phyloP scores from a whole-genome alignment of 2,113 vertebrate species.

The Patagioenas fasciata region DNA sequence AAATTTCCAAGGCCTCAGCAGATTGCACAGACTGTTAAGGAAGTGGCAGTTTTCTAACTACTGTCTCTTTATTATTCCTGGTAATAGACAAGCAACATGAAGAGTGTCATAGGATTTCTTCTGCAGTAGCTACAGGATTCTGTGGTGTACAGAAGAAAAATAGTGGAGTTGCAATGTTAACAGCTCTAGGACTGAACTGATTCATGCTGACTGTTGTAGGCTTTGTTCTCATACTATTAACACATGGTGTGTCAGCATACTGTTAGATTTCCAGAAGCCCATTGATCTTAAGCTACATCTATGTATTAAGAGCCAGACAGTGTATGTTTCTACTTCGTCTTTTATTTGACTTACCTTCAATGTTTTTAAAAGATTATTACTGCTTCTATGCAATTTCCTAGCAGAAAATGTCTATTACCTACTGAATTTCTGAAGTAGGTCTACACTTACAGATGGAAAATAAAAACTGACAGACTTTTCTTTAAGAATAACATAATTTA shows the following conservation, averaged over 20 bases:
- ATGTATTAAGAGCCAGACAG: background rate
- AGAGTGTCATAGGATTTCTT: background rate
- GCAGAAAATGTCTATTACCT: background rate
- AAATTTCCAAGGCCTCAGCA: background rate
- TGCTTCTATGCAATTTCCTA: background rate
- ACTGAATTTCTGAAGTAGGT: background rate
- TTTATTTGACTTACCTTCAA: background rate
- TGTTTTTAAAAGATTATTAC: background rate
- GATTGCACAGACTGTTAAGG: background rate
- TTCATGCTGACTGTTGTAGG: background rate
- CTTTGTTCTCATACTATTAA: background rate
- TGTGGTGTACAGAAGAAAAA: background rate
- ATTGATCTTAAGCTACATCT: background rate
- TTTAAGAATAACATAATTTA: background rate
- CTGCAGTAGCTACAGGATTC: background rate
- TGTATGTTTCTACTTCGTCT: background rate
- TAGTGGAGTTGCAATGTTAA: background rate
- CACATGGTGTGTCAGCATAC: background rate
- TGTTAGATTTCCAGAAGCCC: background rate
- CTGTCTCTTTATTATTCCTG: background rate
- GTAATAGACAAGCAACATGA: background rate
- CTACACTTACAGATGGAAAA: background rate
- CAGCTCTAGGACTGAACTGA: background rate
- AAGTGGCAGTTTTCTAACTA: background rate
- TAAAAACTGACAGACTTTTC: background rate